These are phyloP conservation scores for Lagopus leucura DNA, from an alignment of 2,113 vertebrate species.

Conservation along the genomic window DNA sequence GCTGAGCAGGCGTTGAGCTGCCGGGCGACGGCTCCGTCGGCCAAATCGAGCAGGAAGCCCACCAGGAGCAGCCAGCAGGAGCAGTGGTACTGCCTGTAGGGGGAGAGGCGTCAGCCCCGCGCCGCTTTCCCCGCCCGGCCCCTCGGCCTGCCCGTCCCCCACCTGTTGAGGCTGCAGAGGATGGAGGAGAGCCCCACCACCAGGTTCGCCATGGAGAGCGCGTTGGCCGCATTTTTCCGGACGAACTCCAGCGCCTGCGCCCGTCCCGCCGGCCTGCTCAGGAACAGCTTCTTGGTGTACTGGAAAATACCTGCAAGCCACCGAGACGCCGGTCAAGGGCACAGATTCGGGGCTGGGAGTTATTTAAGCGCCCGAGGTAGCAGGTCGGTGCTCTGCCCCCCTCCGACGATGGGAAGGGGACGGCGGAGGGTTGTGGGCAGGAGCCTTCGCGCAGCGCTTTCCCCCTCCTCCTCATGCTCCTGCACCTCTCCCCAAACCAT, in stretches of 20 bases:
- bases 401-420: neutral
- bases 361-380: neutral
- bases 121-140: too few relatives aligned
- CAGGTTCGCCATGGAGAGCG: slow-evolving; percentile 88
- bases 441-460: neutral
- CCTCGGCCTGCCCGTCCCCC: neutral
- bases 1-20: slow-evolving; percentile 86
- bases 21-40: slow-evolving; percentile 87
- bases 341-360: neutral
- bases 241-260: slow-evolving; percentile 82
- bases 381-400: neutral
- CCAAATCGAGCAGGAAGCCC: slow-evolving; percentile 90
- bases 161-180: slow-evolving; percentile 89
- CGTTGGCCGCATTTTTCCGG: slow-evolving; percentile 86
- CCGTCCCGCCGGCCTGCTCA: slow-evolving; percentile 61
- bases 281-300: slow-evolving; percentile 79
- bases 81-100: slow-evolving; percentile 81
- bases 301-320: slow-evolving; percentile 83
- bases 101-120: neutral
- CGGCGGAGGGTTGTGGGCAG: neutral
- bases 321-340: neutral
- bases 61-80: slow-evolving; percentile 92
- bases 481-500: neutral
- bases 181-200: slow-evolving; percentile 90
- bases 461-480: neutral